Evolutionary conservation across 2,888 invertebrate species (phyloP), one percentile per base, ranked within the genome.

Genomic region (Diplazon laetatorius): DNA sequence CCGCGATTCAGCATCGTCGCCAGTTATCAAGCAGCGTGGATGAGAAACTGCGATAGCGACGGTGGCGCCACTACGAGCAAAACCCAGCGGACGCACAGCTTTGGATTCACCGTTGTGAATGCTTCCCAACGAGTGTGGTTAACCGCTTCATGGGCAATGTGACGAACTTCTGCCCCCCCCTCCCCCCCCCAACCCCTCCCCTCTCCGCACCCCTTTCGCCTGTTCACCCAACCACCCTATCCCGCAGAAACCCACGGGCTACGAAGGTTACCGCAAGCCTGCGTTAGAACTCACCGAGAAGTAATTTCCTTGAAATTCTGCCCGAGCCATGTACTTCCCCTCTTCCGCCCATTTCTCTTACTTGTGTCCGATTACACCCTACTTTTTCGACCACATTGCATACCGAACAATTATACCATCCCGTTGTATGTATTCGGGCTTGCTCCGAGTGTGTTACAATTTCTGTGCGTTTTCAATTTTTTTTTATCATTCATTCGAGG

Each of bases 121-220:
- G 72, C 63, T 57, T 76, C 57, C 75, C 77, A 78, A 80, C 75
- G 75, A 76, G 75, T 70, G 78, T 68, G 78, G 80, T 78, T 37
- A 78, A 76, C 80, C 76, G 46, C 57, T 18, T 14, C 55, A 75
- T 62, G 69, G 71, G 66, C 72, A 66, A 72, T 74, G 76, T 76
- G 73, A 73, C 78, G 63, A 80, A 80, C 69, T 80, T 78, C 69
- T 74, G 63, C 25, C 20, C 44, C 35, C 65, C 39, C 57, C 42
- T 9, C 59, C n/a, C 9, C n/a, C 25, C 20, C 44, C 35, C 65
- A 25, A 46, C 42, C 2, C 59, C n/a, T 4, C n/a, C n/a, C n/a
- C n/a, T n/a, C n/a, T n/a, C n/a, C n/a, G n/a, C n/a, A 30, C 30
- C 30, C 30, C 6, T 30, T 6, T 30, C 2, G 30, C 2, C 30